These are phyloP conservation scores for Lamprologus tigripictilis DNA, from an alignment of 2,113 vertebrate genomes.

Conservation along the genomic window DNA sequence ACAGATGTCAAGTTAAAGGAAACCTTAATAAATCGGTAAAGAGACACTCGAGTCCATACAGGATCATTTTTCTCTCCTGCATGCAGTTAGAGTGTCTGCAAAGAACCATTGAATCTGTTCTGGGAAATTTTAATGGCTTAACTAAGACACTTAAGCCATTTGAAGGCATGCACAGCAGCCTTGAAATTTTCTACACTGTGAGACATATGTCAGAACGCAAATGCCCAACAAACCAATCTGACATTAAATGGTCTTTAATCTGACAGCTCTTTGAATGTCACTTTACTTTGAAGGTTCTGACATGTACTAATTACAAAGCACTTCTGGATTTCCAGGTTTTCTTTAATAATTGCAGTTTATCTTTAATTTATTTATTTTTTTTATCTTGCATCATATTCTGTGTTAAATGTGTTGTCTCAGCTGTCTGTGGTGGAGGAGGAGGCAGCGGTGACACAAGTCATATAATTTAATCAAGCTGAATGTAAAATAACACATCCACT, in stretches of 20 bases:
- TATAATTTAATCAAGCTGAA: not conserved
- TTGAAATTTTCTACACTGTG: not conserved
- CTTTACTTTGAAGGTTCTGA: not conserved
- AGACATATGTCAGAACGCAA: not conserved
- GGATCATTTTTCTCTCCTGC: not conserved
- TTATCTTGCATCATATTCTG: constrained; percentile 2
- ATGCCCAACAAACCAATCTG: not conserved
- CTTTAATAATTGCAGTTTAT: not conserved
- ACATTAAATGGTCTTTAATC: not conserved
- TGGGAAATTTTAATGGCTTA: not conserved
- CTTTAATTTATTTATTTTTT: not conserved
- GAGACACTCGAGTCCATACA: not conserved
- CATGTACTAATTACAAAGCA: not conserved
- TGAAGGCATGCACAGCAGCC: not conserved
- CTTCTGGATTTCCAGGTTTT: not conserved
- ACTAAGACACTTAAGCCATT: not conserved
- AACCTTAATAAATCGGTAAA: not conserved
- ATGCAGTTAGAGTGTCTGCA: not conserved
- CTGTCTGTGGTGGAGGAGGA: not conserved
- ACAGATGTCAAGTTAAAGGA: not conserved
- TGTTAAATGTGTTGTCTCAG: not conserved
- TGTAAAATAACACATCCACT: not conserved
- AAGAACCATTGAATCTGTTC: not conserved
- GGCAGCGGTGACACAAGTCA: constrained; percentile 12
- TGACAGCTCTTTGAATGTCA: not conserved